phyloP scores from a whole-genome alignment of 2,797 vertebrate species.

The Hoplostethus mediterraneus region DNA sequence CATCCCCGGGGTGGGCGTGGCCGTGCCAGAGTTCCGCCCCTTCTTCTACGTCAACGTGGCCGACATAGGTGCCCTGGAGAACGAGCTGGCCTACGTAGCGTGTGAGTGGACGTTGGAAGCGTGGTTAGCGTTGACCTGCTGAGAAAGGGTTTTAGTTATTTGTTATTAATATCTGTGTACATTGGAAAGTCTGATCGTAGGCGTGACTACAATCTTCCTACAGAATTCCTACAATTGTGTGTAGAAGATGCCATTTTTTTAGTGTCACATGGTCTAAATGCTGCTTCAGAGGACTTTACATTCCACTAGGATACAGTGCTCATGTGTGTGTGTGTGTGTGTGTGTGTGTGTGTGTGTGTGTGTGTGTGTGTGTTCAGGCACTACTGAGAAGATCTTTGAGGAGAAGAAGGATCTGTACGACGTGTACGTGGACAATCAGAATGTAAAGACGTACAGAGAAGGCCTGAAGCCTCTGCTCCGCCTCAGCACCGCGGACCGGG shows the following conservation, averaged over 20 bases:
- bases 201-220: background rate
- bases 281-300: too few species aligned
- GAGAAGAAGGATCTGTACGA: constrained; percentile 95
- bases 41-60: constrained; percentile 97
- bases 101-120: constrained; percentile 84
- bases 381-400: constrained; percentile 97
- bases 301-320: background rate
- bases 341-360: constrained; percentile 6
- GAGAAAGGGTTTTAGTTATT: background rate
- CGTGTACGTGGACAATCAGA: constrained; percentile 97
- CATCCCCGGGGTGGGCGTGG: constrained; percentile 90
- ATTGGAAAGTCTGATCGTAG: background rate
- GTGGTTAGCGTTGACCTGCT: background rate
- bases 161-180: background rate
- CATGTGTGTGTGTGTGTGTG: background rate
- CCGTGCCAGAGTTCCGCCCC: constrained; percentile 92
- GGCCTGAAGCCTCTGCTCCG: constrained; percentile 92
- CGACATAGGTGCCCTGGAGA: constrained; percentile 93
- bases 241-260: background rate
- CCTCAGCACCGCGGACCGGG: constrained; percentile 91
- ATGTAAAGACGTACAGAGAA: constrained; percentile 92
- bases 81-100: constrained; percentile 94
- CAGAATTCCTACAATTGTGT: too few species aligned
- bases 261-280: too few species aligned
- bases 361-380: constrained; percentile 81